Conservation (phyloP, 2,888 invertebrate species). For the Crematogaster levior region DNA sequence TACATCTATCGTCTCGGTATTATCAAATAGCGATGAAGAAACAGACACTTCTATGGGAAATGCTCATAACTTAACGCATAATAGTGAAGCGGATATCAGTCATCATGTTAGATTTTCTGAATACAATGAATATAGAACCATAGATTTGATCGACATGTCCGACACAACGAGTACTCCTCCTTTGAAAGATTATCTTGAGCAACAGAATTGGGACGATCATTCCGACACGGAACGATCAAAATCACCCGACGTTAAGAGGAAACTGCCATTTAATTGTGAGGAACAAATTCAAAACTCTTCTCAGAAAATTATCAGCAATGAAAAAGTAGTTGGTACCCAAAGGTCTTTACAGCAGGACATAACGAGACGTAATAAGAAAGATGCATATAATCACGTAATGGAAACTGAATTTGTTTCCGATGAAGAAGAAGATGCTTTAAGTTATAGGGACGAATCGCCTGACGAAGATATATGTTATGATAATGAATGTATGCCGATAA, state of each 20-base stretch:
- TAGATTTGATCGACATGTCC: constrained; percentile 80
- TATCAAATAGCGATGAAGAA: constrained; percentile 11
- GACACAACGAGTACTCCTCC: constrained; percentile 77
- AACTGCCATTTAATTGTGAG: not conserved
- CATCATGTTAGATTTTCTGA: constrained; percentile 84
- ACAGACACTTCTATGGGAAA: not conserved
- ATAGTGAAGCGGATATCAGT: constrained; percentile 72
- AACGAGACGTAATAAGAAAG: not conserved
- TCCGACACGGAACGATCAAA: constrained; percentile 77
- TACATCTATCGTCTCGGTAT: not conserved
- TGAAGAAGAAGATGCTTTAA: not conserved
- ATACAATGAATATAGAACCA: constrained; percentile 82
- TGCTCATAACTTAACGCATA: not conserved
- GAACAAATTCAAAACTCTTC: not conserved
- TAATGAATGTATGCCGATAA: not conserved
- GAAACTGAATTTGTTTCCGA: not conserved
- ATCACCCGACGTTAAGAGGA: constrained; percentile 76
- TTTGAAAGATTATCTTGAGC: constrained; percentile 69
- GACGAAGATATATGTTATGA: not conserved
- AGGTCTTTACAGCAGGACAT: not conserved
- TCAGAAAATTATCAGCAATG: not conserved
- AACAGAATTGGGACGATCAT: constrained; percentile 80
- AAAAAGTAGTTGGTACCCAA: not conserved
- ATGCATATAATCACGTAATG: not conserved
- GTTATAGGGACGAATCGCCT: not conserved